Percentiles rank a stretch among this genome's conserved stretches.
phyloP scores from a whole-genome alignment of 2,113 vertebrate genomes.

The Lophotis ruficrista region DNA sequence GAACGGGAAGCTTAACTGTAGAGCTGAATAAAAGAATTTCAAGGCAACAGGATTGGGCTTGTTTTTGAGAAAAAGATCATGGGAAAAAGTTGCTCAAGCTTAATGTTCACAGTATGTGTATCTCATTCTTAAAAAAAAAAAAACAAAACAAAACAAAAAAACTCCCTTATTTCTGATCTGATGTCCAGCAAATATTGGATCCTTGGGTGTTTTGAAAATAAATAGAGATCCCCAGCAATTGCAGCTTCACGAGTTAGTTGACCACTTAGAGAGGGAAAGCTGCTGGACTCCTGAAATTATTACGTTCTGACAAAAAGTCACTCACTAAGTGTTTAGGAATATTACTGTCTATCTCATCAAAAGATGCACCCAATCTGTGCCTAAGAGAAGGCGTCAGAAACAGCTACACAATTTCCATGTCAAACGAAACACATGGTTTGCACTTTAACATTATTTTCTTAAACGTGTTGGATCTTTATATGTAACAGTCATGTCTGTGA shows the following conservation, averaged over 20 bases:
- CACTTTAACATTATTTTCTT: neutral
- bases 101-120: neutral
- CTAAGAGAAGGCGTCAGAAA: neutral
- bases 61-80: neutral
- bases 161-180: neutral
- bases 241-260: neutral
- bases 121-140: no score
- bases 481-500: neutral
- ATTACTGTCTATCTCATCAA: neutral
- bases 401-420: neutral
- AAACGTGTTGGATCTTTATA: neutral
- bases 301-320: neutral
- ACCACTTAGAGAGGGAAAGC: neutral
- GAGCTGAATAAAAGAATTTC: slow-evolving; percentile 65
- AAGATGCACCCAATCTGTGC: neutral
- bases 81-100: neutral
- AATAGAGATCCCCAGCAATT: neutral
- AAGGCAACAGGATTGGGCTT: slow-evolving; percentile 17
- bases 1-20: slow-evolving; percentile 33
- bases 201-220: neutral
- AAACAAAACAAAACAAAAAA: neutral
- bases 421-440: neutral
- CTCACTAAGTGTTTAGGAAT: neutral
- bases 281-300: neutral
- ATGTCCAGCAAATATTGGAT: neutral